These are phyloP conservation scores for Serripes groenlandicus DNA, from an alignment of 2,888 invertebrate species.

Conservation along the genomic window DNA sequence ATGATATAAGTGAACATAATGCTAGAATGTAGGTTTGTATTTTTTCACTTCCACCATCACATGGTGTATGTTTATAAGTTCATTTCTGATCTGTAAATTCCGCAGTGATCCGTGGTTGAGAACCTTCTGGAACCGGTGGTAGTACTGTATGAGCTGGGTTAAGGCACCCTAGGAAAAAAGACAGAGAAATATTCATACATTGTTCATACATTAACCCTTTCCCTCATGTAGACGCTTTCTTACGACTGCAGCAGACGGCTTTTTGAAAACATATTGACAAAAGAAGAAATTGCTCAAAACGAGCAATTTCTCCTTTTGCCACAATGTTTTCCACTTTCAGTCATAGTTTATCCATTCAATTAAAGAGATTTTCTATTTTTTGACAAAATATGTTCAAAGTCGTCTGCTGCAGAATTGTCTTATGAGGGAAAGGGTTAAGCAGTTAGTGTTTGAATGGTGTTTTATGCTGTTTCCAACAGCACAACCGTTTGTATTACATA, in stretches of 20 bases:
- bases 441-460: too few relatives aligned
- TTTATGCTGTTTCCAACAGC: too few relatives aligned
- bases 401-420: too few relatives aligned
- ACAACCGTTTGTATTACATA: too few relatives aligned
- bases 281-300: not conserved
- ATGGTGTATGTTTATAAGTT: constrained; percentile 98
- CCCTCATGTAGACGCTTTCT: too few relatives aligned
- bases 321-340: not conserved
- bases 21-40: constrained; percentile 97
- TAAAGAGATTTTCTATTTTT: too few relatives aligned
- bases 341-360: too few relatives aligned
- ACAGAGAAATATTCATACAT: not conserved
- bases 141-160: constrained; percentile 98
- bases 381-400: too few relatives aligned
- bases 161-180: constrained; percentile 90
- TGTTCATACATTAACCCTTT: too few relatives aligned
- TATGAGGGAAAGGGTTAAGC: too few relatives aligned
- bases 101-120: constrained; percentile 91
- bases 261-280: not conserved
- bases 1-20: too few relatives aligned
- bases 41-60: constrained; percentile 99
- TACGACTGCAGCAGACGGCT: too few relatives aligned
- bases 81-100: constrained; percentile 89
- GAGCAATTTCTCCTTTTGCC: not conserved
- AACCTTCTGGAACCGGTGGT: constrained; percentile 98